Conservation (phyloP, 2,113 vertebrate species). For the Poeciliopsis prolifica region DNA sequence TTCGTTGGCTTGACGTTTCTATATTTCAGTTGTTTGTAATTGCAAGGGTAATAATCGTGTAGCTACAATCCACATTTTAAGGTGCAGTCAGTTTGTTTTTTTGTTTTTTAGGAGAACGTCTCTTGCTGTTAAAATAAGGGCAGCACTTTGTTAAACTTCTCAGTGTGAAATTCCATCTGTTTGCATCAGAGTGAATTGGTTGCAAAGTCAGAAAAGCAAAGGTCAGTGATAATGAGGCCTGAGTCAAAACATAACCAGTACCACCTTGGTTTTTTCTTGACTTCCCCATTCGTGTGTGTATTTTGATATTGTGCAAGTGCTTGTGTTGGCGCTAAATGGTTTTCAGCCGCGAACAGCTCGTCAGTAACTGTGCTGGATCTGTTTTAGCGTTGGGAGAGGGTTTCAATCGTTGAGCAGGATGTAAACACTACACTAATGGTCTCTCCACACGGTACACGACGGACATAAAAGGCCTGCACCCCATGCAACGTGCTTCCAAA, state of each 20-base stretch:
- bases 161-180: slow-evolving; percentile 31
- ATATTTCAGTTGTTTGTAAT: slow-evolving; percentile 16
- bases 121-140: neutral
- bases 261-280: slow-evolving; percentile 49
- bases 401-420: slow-evolving; percentile 24
- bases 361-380: slow-evolving; percentile 23
- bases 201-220: slow-evolving; percentile 53
- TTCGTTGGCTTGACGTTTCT: neutral
- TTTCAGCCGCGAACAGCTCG: slow-evolving; percentile 42
- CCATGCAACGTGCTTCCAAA: neutral
- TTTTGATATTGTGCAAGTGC: slow-evolving; percentile 38
- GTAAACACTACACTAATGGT: slow-evolving; percentile 47
- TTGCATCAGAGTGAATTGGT: slow-evolving; percentile 42
- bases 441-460: slow-evolving; percentile 22
- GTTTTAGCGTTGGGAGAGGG: slow-evolving; percentile 10
- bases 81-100: neutral
- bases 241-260: slow-evolving; percentile 52
- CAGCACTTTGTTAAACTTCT: neutral
- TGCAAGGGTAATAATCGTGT: slow-evolving; percentile 10
- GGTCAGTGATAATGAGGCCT: slow-evolving; percentile 55
- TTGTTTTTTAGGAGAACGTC: neutral
- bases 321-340: slow-evolving; percentile 48
- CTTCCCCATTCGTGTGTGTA: slow-evolving; percentile 28
- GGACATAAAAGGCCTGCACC: neutral
- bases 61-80: neutral